phyloP scores from a whole-genome alignment of 2,797 vertebrate species.

The Lateolabrax maculatus region DNA sequence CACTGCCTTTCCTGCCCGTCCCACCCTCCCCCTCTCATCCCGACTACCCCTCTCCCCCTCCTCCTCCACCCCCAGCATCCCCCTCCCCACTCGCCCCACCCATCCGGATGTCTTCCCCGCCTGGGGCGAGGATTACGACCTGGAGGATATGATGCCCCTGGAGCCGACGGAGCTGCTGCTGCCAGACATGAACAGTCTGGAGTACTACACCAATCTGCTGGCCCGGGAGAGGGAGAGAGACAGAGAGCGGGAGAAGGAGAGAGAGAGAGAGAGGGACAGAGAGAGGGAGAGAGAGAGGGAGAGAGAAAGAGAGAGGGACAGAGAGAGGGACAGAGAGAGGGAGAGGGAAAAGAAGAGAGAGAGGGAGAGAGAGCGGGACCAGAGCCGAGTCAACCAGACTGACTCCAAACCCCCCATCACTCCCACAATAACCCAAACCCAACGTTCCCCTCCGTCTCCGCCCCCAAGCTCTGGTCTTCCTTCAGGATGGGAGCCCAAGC shows the following conservation, averaged over 20 bases:
- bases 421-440: constrained; percentile 58
- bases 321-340: constrained; percentile 14
- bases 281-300: neutral
- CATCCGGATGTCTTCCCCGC: constrained; percentile 60
- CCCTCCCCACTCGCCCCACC: constrained; percentile 55
- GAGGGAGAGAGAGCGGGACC: neutral
- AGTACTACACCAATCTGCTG: constrained; percentile 82
- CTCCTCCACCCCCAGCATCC: constrained; percentile 59
- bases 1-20: constrained; percentile 88
- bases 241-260: neutral
- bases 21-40: constrained; percentile 86
- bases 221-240: constrained; percentile 38
- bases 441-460: constrained; percentile 9
- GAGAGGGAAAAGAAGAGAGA: neutral
- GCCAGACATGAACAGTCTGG: constrained; percentile 79
- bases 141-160: constrained; percentile 74
- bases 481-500: constrained; percentile 43
- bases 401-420: constrained; percentile 50
- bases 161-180: constrained; percentile 79
- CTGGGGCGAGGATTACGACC: constrained; percentile 74
- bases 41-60: constrained; percentile 59
- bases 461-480: constrained; percentile 48
- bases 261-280: neutral
- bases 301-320: too few relatives aligned
- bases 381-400: constrained; percentile 2